Evolutionary conservation across 2,797 vertebrate species (phyloP).

Genomic region (Sphenopsis melanotis): DNA sequence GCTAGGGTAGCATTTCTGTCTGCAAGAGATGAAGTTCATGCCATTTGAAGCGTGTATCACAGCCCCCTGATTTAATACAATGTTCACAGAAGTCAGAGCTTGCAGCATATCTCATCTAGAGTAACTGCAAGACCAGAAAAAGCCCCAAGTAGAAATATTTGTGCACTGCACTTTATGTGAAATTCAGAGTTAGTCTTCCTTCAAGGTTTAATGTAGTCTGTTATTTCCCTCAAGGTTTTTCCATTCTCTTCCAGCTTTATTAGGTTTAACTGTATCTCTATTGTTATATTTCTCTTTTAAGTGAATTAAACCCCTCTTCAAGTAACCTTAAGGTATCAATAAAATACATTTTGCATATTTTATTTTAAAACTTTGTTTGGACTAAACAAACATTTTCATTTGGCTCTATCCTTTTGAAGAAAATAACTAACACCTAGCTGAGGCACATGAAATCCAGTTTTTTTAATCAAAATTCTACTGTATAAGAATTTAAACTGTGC

Average conservation of each 20-base stretch:
- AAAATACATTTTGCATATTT: neutral
- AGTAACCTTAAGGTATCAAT: neutral
- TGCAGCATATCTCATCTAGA: neutral
- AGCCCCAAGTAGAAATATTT: neutral
- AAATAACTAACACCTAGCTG: neutral
- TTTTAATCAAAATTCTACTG: neutral
- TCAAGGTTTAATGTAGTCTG: neutral
- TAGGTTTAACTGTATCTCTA: neutral
- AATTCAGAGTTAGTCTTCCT: neutral
- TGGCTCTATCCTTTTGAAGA: neutral
- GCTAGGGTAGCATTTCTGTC: neutral
- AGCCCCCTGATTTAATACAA: neutral
- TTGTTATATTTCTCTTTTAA: neutral
- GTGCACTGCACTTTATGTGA: neutral
- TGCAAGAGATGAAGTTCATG: neutral
- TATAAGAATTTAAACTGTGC: neutral
- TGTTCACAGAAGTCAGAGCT: neutral
- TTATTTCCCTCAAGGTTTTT: conserved; percentile 35
- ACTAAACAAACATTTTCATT: neutral
- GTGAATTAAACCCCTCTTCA: neutral
- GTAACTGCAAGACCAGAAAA: neutral
- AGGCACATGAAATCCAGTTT: neutral
- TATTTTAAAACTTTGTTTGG: neutral
- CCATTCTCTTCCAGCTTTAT: neutral
- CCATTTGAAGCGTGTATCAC: neutral